phyloP scores from a whole-genome alignment of 1,140 invertebrate species.

The Drosophila pachea region DNA sequence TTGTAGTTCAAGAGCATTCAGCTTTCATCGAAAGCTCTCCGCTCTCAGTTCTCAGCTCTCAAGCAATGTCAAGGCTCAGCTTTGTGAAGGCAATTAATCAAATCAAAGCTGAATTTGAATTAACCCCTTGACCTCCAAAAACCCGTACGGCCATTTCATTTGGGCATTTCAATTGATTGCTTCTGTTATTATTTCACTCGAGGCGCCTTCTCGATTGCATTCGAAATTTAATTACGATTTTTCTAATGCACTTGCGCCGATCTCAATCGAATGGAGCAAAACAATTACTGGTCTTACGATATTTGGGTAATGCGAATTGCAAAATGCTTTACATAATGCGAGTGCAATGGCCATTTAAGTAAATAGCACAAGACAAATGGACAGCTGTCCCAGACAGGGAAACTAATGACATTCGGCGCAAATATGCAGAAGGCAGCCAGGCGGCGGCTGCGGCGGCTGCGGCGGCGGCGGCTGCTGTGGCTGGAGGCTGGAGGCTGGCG shows the following conservation, averaged over 20 bases:
- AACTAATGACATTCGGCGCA: slow-evolving; percentile 57
- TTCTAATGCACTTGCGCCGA: not conserved
- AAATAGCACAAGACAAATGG: slow-evolving; percentile 24
- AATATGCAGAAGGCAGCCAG: slow-evolving; percentile 42
- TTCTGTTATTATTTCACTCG: slow-evolving; percentile 4
- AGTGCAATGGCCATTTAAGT: slow-evolving; percentile 4
- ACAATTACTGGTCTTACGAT: slow-evolving; percentile 19
- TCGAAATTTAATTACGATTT: slow-evolving; percentile 16
- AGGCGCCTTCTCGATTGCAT: slow-evolving; percentile 13
- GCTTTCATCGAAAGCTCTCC: too few species aligned
- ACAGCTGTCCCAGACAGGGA: slow-evolving; percentile 24
- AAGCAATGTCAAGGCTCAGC: too few species aligned
- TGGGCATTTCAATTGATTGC: too few species aligned
- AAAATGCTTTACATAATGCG: slow-evolving; percentile 15
- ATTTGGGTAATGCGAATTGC: slow-evolving; percentile 23
- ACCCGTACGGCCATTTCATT: not conserved
- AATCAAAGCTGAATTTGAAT: slow-evolving; percentile 21
- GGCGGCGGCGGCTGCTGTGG: slow-evolving; percentile 2
- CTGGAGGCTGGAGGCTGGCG: slow-evolving; percentile 9
- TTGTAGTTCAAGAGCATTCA: too few species aligned
- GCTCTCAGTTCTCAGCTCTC: too few species aligned
- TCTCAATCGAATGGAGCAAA: slow-evolving; percentile 26
- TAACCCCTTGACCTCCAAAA: slow-evolving; percentile 2
- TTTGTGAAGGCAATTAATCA: slow-evolving; percentile 23
- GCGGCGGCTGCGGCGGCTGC: not conserved